phyloP scores from a whole-genome alignment of 2,888 invertebrate genomes.

The Stenodema calcarata region DNA sequence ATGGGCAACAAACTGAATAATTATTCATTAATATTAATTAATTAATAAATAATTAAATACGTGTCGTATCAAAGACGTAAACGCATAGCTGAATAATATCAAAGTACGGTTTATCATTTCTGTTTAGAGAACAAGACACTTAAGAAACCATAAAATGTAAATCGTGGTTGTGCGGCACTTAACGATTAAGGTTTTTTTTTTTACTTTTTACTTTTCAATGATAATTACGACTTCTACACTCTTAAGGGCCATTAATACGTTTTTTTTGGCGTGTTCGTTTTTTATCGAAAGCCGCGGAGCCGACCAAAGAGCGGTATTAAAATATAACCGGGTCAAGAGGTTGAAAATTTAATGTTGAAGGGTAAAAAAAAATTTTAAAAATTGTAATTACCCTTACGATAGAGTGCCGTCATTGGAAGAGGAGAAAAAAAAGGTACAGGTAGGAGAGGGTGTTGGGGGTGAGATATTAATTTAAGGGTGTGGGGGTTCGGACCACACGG shows the following conservation, averaged over 20 bases:
- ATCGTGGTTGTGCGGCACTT: too few relatives aligned
- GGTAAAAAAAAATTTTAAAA: not conserved
- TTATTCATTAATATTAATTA: too few relatives aligned
- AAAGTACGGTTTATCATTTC: too few relatives aligned
- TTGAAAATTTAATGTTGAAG: slow-evolving; percentile 1
- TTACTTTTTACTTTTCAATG: not conserved
- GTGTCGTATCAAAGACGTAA: too few relatives aligned
- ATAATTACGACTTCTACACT: slow-evolving; percentile 1
- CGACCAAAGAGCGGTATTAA: not conserved
- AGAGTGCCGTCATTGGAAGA: not conserved
- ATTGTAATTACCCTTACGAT: slow-evolving; percentile 24
- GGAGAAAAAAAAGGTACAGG: not conserved
- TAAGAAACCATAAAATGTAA: too few relatives aligned
- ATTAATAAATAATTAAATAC: too few relatives aligned
- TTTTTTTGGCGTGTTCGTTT: not conserved
- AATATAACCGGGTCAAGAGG: slow-evolving; percentile 31
- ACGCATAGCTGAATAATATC: too few relatives aligned
- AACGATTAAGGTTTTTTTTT: too few relatives aligned
- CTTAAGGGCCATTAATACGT: slow-evolving; percentile 1
- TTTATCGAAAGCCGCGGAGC: not conserved
- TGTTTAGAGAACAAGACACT: too few relatives aligned
- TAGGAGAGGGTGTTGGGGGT: not conserved
- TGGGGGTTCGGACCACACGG: slow-evolving; percentile 36
- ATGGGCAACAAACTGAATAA: too few relatives aligned
- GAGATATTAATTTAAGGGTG: slow-evolving; percentile 42